Base-by-base conservation (phyloP, 2,797 vertebrate genomes). In the Delichon dasypus region DNA sequence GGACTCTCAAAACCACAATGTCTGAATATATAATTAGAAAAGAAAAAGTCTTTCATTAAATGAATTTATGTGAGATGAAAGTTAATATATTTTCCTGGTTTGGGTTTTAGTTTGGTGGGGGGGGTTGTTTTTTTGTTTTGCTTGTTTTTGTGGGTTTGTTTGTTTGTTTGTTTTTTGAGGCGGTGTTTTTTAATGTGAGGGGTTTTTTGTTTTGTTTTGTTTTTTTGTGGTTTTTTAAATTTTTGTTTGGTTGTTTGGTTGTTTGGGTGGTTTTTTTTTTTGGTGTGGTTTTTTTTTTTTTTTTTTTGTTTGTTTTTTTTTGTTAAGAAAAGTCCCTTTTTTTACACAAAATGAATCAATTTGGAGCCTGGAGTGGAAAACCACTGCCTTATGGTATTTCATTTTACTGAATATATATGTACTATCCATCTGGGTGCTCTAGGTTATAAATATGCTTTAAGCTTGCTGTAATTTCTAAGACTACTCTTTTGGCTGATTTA, bases 381-480 rank as follows among this genome's bases (percentile, higher is more conserved):
- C 21, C 7, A 5, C 96, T 96, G 62, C 72, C 88, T 94, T 92
- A 93, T 71, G 86, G 53, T 78, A 73, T 94, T 94, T 95, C 96
- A 88, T 95, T 98, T 76, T 55, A 77, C 85, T 94, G 89, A 91
- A 92, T 75, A 64, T 76, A 64, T 60, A 88, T 94, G 64, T 88
- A 93, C 92, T 90, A 97, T 96, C 51, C 62, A 89, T 96, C 84
- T 78, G 57, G 78, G 72, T 93, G 65, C 89, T 97, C 34, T 66
- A 64, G 61, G 80, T 97, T 97, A 94, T 96, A 96, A 97, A 96
- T 97, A 96, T 94, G 62, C 60, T 97, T 94, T 85, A 94, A 97
- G 68, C 88, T 70, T 77, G 48, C 76, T 95, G 70, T 95, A 97
- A 97, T 97, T 97, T 95, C 92, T 96, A 96, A 96, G 93, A 90